Evolutionary conservation across 35 echinoderm and acorn worm genomes (phyloP), one percentile per base, ranked within the genome.

Genomic region (Ophiothrix spiculata): DNA sequence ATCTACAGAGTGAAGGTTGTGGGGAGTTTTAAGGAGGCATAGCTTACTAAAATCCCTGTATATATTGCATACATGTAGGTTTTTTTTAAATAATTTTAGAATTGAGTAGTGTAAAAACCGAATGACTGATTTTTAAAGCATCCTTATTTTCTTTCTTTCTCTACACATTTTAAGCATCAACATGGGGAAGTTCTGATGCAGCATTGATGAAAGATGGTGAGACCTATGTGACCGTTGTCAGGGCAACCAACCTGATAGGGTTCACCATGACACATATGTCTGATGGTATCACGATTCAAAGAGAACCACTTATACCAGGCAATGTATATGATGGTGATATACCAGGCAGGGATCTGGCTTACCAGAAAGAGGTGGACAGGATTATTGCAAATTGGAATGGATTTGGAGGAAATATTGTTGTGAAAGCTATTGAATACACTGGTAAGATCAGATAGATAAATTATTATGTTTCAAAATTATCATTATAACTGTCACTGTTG

Each of bases 281-380:
- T 41, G 87, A 89, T 82, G 80, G 87, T 19, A 60, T 89, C 36
- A 83, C 87, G 1, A 38, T 89, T 11, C 23, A 82, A 21, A 37
- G 32, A 46, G 56, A 89, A 73, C 87, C 87, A 39, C 35, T 89
- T 35, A 81, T 89, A 23, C 87, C 87, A 41, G 87, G 87, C 35
- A 79, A 75, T 39, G 87, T 89, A 28, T 77, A 81, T 31, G 87
- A 89, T 83, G 84, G 84, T 34, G 45, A 64, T 33, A 32, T 84
- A 2, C 28, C 38, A 35, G 81, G 81, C 35, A 33, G 54, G 15
- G 81, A 84, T 69, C 54, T 84, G 31, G 39, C 37, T 28, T 74
- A 84, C 81, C 81, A 84, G 56, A 33, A 32, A 25, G 37, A 39
- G 31, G 39, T 60, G 33, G 81, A 84, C 16, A 84, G 11, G 23